These are phyloP conservation scores for Notodonta dromedarius DNA, from an alignment of 2,888 invertebrate species.

Conservation along the genomic window DNA sequence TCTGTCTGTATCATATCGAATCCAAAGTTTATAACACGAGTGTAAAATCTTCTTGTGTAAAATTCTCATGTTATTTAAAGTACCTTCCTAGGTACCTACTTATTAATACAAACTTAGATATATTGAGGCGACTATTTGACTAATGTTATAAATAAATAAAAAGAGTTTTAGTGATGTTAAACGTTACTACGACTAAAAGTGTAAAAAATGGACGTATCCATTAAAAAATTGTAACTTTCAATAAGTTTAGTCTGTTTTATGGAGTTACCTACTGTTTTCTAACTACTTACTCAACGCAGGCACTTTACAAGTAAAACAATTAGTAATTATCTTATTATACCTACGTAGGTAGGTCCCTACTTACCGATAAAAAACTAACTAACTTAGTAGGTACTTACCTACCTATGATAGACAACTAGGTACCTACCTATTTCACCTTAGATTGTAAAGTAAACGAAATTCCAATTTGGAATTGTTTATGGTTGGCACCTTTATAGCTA, in stretches of 20 bases:
- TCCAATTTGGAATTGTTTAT: too few relatives aligned
- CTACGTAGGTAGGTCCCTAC: too few relatives aligned
- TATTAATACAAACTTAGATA: background rate
- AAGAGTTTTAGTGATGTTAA: conserved; percentile 45
- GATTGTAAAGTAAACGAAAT: too few relatives aligned
- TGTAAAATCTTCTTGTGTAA: background rate
- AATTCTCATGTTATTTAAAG: conserved; percentile 15
- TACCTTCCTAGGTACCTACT: conserved; percentile 5
- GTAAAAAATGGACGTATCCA: conserved; percentile 59
- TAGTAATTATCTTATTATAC: too few relatives aligned
- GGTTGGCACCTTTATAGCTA: too few relatives aligned
- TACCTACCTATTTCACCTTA: too few relatives aligned
- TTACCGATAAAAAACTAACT: too few relatives aligned
- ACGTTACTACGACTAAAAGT: conserved; percentile 43
- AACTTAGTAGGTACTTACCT: too few relatives aligned
- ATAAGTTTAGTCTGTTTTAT: conserved; percentile 58
- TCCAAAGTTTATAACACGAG: conserved; percentile 10
- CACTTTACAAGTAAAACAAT: too few relatives aligned
- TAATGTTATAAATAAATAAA: conserved; percentile 22
- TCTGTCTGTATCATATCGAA: conserved; percentile 8
- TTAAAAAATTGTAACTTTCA: conserved; percentile 67
- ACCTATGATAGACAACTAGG: too few relatives aligned
- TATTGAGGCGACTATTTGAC: conserved; percentile 8
- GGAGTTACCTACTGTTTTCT: conserved; percentile 10
- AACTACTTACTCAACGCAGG: background rate